phyloP scores from a whole-genome alignment of 2,888 invertebrate species.

The Sinodicranocentrus sp. region DNA sequence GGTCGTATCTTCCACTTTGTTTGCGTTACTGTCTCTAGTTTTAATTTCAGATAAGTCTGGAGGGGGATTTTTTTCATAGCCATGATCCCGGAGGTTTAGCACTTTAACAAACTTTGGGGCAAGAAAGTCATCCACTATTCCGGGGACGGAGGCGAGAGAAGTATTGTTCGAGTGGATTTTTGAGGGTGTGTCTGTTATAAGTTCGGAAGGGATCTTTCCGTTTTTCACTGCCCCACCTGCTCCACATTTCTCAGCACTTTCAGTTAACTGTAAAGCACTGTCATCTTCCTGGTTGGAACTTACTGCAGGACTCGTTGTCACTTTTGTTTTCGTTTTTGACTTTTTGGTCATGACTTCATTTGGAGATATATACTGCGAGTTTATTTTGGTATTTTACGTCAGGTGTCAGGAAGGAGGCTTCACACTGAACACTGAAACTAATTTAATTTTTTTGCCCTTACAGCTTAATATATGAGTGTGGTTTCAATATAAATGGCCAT shows the following conservation, averaged over 20 bases:
- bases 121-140: slow-evolving; percentile 62
- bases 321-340: slow-evolving; percentile 59
- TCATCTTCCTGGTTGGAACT: slow-evolving; percentile 28
- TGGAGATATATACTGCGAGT: too few species aligned
- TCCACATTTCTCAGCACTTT: not conserved
- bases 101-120: slow-evolving; percentile 66
- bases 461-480: too few species aligned
- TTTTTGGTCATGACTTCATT: slow-evolving; percentile 70
- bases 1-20: slow-evolving; percentile 24
- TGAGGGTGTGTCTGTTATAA: not conserved
- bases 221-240: slow-evolving; percentile 10
- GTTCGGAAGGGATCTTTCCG: slow-evolving; percentile 18
- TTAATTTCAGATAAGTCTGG: slow-evolving; percentile 19
- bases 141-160: slow-evolving; percentile 31
- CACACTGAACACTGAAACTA: too few species aligned
- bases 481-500: too few species aligned
- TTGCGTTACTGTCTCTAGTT: slow-evolving; percentile 29
- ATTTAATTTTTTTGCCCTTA: too few species aligned
- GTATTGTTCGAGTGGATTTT: not conserved
- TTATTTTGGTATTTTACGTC: too few species aligned
- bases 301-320: slow-evolving; percentile 29
- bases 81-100: slow-evolving; percentile 53
- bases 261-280: not conserved
- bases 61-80: slow-evolving; percentile 42
- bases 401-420: too few species aligned